Evolutionary conservation across 1,140 invertebrate genomes (phyloP).

Genomic region (Dreissena polymorpha): DNA sequence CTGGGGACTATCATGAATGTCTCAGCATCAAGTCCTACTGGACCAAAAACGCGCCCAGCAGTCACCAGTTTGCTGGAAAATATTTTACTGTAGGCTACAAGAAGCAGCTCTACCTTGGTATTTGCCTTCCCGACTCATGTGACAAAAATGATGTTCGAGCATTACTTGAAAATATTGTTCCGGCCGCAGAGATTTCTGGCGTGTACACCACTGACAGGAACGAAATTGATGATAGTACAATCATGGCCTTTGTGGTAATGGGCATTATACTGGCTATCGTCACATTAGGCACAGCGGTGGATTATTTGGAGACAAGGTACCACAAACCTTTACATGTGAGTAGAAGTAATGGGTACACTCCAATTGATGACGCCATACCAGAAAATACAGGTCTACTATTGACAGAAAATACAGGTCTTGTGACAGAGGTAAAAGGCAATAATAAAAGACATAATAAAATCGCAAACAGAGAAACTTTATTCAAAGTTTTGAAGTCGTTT

Average conservation of each 20-base stretch:
- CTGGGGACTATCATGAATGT: slow-evolving; percentile 41
- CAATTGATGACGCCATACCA: background rate
- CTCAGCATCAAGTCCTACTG: background rate
- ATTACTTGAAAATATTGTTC: background rate
- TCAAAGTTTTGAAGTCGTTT: slow-evolving; percentile 10
- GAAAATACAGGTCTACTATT: background rate
- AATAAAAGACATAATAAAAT: background rate
- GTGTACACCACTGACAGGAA: background rate
- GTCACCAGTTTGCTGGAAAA: slow-evolving; percentile 6
- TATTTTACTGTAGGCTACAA: slow-evolving; percentile 9
- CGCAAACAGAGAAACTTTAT: background rate
- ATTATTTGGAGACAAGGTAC: background rate
- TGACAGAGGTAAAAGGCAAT: background rate
- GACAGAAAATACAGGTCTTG: background rate
- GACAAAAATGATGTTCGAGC: slow-evolving; percentile 14
- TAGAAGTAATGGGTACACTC: background rate
- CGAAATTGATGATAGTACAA: background rate
- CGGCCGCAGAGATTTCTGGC: background rate
- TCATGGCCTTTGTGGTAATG: background rate
- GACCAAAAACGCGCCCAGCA: background rate
- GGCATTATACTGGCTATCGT: slow-evolving; percentile 2
- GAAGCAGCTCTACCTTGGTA: slow-evolving; percentile 8
- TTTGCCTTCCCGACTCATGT: slow-evolving; percentile 50
- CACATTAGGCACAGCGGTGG: background rate
- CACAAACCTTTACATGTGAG: background rate